Base-by-base conservation (phyloP, 2,888 invertebrate species). In the Sphinx pinastri region DNA sequence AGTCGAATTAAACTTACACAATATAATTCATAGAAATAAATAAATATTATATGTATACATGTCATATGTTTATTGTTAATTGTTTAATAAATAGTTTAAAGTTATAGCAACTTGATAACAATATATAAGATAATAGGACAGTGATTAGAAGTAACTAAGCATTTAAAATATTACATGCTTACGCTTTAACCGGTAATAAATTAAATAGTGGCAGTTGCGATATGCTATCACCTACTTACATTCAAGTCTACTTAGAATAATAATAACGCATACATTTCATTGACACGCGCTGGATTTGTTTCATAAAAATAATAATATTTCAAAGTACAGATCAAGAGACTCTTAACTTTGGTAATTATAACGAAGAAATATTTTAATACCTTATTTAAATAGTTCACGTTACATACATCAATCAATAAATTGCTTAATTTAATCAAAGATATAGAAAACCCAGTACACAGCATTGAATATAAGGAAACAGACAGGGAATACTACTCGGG, bases 391-490 rank as follows among this genome's bases (percentile, higher is more conserved):
- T 25, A 55, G 19, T 55, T 55, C 55, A 55, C 19, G 10, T 55
- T 55, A 55, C 55, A 19, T 55, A 55, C 55, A 55, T 55, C 55
- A 55, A 52, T 52, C 31, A 31, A 51, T 67, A 51, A 7, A 67
- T 51, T 13, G 25, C 13, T 68, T 38, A 55, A 49, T 80, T 93
- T 86, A 96, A 93, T 96, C 96, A 78, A 97, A 94, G 81, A 97
- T 96, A 88, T 98, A 98, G 92, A 99, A 99, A 80, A 97, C 96
- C 99, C 99, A 99, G 90, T 99, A 99, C 79, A 98, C 96, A 57
- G 97, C 96, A 89, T 99, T 99, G 94, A 99, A 99, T 77, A 99
- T 94, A 84, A 99, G 95, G 90, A 99, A 99, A 80, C 99, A 97
- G 75, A 99, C 97, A 0, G 99, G 99, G 89, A 99, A 99, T 75